Conservation (phyloP, 2,797 vertebrate species). For the Leptoclinus maculatus region DNA sequence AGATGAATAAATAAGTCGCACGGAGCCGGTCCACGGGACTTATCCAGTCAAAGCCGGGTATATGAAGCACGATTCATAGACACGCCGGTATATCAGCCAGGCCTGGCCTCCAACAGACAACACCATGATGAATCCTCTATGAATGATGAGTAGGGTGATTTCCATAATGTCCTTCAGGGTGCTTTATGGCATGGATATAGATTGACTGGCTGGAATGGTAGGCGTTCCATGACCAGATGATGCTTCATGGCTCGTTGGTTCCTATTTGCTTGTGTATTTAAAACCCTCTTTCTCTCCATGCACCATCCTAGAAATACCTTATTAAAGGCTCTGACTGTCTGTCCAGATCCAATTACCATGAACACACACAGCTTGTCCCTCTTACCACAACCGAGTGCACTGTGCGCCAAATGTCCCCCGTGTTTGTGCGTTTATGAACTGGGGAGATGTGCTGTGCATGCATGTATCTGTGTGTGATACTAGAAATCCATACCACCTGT, state of each 20-base stretch:
- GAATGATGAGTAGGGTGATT: constrained; percentile 62
- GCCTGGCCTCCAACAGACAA: constrained; percentile 31
- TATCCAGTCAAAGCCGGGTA: constrained; percentile 11
- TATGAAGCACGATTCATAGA: constrained; percentile 18
- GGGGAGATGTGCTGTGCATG: not conserved
- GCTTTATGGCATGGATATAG: constrained; percentile 52
- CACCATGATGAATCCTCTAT: constrained; percentile 49
- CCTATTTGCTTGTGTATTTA: not conserved
- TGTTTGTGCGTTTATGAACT: not conserved
- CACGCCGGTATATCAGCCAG: constrained; percentile 21
- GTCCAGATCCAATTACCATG: constrained; percentile 24
- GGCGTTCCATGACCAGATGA: constrained; percentile 1
- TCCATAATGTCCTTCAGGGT: constrained; percentile 55
- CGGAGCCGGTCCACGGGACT: constrained; percentile 5
- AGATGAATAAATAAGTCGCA: constrained; percentile 46
- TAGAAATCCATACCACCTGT: constrained; percentile 35
- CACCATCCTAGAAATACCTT: not conserved
- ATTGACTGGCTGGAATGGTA: constrained; percentile 6
- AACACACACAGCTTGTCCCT: constrained; percentile 34
- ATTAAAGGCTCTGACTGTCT: not conserved
- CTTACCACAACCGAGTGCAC: too few species aligned
- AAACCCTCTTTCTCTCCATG: not conserved
- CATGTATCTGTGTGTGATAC: not conserved
- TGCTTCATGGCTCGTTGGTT: constrained; percentile 13
- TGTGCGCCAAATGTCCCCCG: not conserved